Percentiles rank a stretch among this genome's conserved stretches.
Evolutionary conservation across 2,113 vertebrate species (phyloP).

Genomic region (Macquaria ambigua): DNA sequence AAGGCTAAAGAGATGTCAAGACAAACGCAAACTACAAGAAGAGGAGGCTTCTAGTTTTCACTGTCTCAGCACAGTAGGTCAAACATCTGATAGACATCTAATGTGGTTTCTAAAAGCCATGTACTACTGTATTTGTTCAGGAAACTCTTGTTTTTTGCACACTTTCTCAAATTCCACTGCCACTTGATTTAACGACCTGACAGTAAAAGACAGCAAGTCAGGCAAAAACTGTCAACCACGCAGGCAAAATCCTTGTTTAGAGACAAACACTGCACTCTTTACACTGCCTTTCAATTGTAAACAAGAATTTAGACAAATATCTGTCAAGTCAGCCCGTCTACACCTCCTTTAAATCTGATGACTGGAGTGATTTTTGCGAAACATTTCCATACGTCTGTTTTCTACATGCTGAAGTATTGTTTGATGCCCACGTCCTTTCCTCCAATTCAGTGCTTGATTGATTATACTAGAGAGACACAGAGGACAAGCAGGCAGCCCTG

Average conservation of each 20-base stretch:
- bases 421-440: not conserved
- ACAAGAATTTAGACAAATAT: conserved; percentile 33
- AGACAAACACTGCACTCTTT: conserved; percentile 18
- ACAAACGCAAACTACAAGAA: conserved; percentile 3
- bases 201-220: conserved; percentile 6
- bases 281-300: conserved; percentile 23
- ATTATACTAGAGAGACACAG: conserved; percentile 35
- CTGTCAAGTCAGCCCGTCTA: conserved; percentile 24
- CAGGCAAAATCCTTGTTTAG: conserved; percentile 21
- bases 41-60: not conserved
- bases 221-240: conserved; percentile 12
- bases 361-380: conserved; percentile 3
- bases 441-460: conserved; percentile 48
- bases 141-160: not conserved
- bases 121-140: not conserved
- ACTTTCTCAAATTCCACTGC: conserved; percentile 19
- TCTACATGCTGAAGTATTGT: not conserved
- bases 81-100: conserved; percentile 21
- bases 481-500: conserved; percentile 44
- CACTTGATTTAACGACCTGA: conserved; percentile 16
- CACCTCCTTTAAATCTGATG: conserved; percentile 1
- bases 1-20: conserved; percentile 16
- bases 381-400: conserved; percentile 4
- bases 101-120: not conserved
- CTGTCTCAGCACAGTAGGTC: not conserved